Percentiles rank a stretch among this genome's conserved stretches.
Evolutionary conservation across 2,113 vertebrate species (phyloP).

Genomic region (Panthera uncia): DNA sequence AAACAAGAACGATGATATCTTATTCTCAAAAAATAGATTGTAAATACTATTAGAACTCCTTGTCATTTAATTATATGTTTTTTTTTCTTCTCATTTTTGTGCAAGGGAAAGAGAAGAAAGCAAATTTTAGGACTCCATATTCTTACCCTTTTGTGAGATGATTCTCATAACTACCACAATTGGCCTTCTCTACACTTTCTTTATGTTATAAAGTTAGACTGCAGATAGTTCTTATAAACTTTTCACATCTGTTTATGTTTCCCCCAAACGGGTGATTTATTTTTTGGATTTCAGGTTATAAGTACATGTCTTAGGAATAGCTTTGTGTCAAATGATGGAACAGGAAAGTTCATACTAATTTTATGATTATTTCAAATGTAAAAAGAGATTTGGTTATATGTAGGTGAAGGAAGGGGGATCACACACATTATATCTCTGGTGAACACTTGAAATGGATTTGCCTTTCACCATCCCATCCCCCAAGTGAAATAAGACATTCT

Average conservation of each 20-base stretch:
- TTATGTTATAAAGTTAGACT: constrained; percentile 43
- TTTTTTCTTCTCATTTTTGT: neutral
- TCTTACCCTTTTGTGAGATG: constrained; percentile 1
- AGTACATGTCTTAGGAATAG: neutral
- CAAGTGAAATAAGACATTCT: constrained; percentile 48
- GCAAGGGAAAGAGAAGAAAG: neutral
- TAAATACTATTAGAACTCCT: neutral
- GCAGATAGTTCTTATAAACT: neutral
- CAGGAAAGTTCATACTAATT: constrained; percentile 44
- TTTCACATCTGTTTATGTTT: constrained; percentile 28
- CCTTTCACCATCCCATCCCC: neutral
- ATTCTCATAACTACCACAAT: neutral
- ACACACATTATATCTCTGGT: neutral
- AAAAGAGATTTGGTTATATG: neutral
- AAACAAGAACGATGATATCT: constrained; percentile 34
- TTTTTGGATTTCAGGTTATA: constrained; percentile 32
- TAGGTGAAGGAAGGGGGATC: neutral
- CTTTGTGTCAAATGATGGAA: constrained; percentile 3
- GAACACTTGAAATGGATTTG: constrained; percentile 28
- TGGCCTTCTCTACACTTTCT: constrained; percentile 23
- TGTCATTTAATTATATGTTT: neutral
- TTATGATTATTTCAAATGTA: constrained; percentile 37
- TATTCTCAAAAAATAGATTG: constrained; percentile 42
- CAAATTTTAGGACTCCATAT: neutral
- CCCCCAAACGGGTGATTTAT: constrained; percentile 30